Conservation (phyloP, 2,888 invertebrate genomes). For the Cabera pusaria region DNA sequence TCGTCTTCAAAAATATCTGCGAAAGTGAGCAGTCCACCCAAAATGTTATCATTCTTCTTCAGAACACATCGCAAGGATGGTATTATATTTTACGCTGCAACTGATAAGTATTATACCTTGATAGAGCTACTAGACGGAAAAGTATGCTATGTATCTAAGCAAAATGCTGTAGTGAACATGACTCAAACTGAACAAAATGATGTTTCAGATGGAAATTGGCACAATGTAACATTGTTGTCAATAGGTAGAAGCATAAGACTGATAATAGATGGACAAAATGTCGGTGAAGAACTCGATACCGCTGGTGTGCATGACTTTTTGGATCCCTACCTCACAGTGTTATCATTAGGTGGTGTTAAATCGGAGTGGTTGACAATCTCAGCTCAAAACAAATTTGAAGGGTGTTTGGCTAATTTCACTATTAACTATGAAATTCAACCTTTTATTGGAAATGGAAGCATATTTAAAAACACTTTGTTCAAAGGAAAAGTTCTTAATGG, state of each 20-base stretch:
- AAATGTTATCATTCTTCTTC: slow-evolving; percentile 91
- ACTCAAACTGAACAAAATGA: slow-evolving; percentile 85
- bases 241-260: slow-evolving; percentile 88
- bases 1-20: slow-evolving; percentile 48
- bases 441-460: slow-evolving; percentile 93
- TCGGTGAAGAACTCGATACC: slow-evolving; percentile 93
- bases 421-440: slow-evolving; percentile 96
- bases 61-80: slow-evolving; percentile 91
- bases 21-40: slow-evolving; percentile 82
- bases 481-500: slow-evolving; percentile 89
- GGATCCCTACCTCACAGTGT: slow-evolving; percentile 92
- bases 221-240: slow-evolving; percentile 91
- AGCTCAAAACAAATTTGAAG: slow-evolving; percentile 88
- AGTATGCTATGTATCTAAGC: slow-evolving; percentile 90
- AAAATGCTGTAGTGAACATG: slow-evolving; percentile 92
- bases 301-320: slow-evolving; percentile 95
- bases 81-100: slow-evolving; percentile 92
- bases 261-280: slow-evolving; percentile 86
- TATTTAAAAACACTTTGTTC: slow-evolving; percentile 87
- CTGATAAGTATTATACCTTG: slow-evolving; percentile 93
- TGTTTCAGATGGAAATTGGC: slow-evolving; percentile 94
- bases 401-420: slow-evolving; percentile 94
- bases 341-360: slow-evolving; percentile 91
- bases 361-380: slow-evolving; percentile 83
- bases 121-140: slow-evolving; percentile 90